These are phyloP conservation scores for Lates calcarifer DNA, from an alignment of 2,113 vertebrate genomes.

Conservation along the genomic window DNA sequence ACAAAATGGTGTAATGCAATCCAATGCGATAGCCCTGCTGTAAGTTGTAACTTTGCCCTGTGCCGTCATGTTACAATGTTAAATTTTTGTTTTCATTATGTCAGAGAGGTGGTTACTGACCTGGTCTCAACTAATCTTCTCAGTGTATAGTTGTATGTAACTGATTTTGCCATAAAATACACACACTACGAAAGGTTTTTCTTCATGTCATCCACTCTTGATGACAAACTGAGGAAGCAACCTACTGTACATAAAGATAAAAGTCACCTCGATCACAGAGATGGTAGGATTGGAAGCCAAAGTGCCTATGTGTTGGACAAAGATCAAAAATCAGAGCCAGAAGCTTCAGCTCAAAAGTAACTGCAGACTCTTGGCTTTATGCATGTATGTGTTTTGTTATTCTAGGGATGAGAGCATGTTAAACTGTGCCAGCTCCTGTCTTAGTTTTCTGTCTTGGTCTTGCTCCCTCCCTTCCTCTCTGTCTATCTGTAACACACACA, in stretches of 20 bases:
- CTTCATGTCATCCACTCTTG: not conserved
- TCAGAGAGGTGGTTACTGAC: not conserved
- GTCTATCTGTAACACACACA: not conserved
- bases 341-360: slow-evolving; percentile 1
- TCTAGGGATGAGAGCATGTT: not conserved
- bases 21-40: not conserved
- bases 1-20: not conserved
- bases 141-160: too few species aligned
- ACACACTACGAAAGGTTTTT: too few species aligned
- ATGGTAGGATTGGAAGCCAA: not conserved
- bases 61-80: too few species aligned
- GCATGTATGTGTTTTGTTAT: not conserved
- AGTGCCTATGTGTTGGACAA: not conserved
- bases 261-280: not conserved
- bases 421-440: not conserved
- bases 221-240: not conserved
- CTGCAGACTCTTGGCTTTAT: not conserved
- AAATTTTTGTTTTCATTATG: not conserved
- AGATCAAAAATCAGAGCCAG: slow-evolving; percentile 28
- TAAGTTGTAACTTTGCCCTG: not conserved
- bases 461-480: slow-evolving; percentile 5
- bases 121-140: too few species aligned
- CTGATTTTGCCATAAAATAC: too few species aligned
- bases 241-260: not conserved
- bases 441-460: not conserved